phyloP scores from a whole-genome alignment of 1,140 invertebrate species.

The Cotesia typhae region DNA sequence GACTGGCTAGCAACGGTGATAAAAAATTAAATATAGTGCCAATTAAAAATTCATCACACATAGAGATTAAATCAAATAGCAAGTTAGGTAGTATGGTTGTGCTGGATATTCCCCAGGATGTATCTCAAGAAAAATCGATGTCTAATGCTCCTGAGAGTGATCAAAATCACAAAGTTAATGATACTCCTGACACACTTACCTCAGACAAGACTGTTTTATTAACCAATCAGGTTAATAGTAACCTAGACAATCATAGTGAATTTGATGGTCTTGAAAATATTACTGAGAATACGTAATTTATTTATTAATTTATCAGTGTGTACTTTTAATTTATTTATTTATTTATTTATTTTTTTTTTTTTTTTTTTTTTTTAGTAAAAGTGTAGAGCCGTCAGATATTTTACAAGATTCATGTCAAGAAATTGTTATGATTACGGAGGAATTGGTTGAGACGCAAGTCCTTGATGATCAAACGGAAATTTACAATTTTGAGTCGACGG shows the following conservation, averaged over 20 bases:
- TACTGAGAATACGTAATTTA: constrained; percentile 36
- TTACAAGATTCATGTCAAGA: constrained; percentile 38
- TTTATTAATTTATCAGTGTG: neutral
- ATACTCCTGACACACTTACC: constrained; percentile 45
- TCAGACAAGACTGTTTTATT: constrained; percentile 50
- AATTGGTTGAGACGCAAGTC: constrained; percentile 39
- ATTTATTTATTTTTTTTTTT: too few species aligned
- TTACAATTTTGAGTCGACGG: constrained; percentile 48
- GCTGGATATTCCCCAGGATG: constrained; percentile 50
- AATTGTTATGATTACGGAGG: constrained; percentile 39
- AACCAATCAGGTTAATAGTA: constrained; percentile 38
- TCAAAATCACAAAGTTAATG: neutral
- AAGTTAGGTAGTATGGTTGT: constrained; percentile 49
- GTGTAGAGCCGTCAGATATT: constrained; percentile 17
- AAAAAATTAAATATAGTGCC: constrained; percentile 46
- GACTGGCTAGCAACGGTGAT: constrained; percentile 53
- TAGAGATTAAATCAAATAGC: constrained; percentile 42
- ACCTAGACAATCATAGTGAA: constrained; percentile 48
- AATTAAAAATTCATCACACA: constrained; percentile 40
- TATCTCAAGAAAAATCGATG: constrained; percentile 47
- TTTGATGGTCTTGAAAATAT: too few species aligned
- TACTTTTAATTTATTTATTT: too few species aligned
- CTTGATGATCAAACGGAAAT: constrained; percentile 50
- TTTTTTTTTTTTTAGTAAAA: neutral
- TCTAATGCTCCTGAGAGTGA: constrained; percentile 30